Percentiles rank a stretch among this genome's conserved stretches.
phyloP scores from a whole-genome alignment of 2,888 invertebrate species.

The Plebejus anna region DNA sequence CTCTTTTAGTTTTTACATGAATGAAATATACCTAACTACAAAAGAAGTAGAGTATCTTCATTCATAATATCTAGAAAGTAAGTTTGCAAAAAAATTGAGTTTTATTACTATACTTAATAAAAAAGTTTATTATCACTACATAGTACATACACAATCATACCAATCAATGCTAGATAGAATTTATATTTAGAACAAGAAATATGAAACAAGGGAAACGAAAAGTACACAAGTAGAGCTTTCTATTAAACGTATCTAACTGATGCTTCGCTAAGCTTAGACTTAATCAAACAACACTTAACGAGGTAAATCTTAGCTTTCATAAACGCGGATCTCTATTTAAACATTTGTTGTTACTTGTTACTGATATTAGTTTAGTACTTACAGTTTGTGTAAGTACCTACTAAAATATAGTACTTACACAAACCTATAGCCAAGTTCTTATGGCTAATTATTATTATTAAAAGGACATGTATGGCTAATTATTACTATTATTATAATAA shows the following conservation, averaged over 20 bases:
- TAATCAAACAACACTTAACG: constrained; percentile 24
- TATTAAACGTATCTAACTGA: neutral
- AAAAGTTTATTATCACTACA: neutral
- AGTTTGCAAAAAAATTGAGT: too few species aligned
- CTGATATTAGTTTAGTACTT: constrained; percentile 8
- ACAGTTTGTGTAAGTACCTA: neutral
- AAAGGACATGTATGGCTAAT: too few species aligned
- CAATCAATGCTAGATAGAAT: neutral
- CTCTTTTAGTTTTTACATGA: too few species aligned
- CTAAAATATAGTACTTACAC: too few species aligned
- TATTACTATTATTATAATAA: too few species aligned
- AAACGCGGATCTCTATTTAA: constrained; percentile 8
- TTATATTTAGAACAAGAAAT: neutral
- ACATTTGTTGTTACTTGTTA: constrained; percentile 8
- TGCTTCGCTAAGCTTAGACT: constrained; percentile 17
- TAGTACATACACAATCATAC: too few species aligned
- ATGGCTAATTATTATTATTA: too few species aligned
- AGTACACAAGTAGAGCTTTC: constrained; percentile 3
- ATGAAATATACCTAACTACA: too few species aligned
- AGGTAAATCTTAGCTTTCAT: constrained; percentile 25
- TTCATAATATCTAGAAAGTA: too few species aligned
- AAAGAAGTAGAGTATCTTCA: too few species aligned
- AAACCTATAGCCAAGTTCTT: neutral
- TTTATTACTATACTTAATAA: neutral
- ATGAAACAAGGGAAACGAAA: constrained; percentile 10